Percentiles rank a stretch among this genome's conserved stretches.
Conservation (phyloP, 2,113 vertebrate genomes). For the Damaliscus lunatus region DNA sequence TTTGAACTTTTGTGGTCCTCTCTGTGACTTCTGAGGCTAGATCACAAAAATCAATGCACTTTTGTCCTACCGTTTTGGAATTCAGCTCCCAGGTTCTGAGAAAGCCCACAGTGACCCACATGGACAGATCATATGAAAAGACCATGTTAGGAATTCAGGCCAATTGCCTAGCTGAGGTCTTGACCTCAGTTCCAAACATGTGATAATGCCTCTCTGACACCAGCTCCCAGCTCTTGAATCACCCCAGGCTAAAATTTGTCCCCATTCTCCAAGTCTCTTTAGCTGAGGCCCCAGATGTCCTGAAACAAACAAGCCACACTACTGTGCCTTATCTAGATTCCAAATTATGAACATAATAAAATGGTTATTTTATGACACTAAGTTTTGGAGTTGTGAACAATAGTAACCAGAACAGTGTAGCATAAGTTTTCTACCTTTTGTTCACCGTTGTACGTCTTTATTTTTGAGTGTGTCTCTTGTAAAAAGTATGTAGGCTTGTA, state of each 20-base stretch:
- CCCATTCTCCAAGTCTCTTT: background rate
- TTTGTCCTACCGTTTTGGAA: background rate
- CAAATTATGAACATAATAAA: background rate
- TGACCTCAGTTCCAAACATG: fast-evolving
- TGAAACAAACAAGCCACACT: background rate
- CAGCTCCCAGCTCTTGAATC: background rate
- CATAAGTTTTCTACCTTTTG: background rate
- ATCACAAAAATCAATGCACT: background rate
- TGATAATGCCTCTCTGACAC: background rate
- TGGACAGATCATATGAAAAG: background rate
- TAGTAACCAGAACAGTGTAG: background rate
- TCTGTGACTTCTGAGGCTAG: background rate
- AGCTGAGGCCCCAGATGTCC: background rate
- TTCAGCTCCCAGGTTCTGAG: background rate
- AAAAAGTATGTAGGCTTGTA: background rate
- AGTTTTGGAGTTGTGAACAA: background rate
- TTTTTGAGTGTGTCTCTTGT: background rate
- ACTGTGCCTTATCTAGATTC: background rate
- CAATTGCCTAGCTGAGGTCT: background rate
- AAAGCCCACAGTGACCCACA: background rate
- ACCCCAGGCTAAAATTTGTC: background rate
- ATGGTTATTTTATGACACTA: background rate
- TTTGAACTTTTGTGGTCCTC: background rate
- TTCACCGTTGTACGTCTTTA: background rate
- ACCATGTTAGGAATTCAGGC: background rate